Percentiles rank a stretch among this genome's conserved stretches.
These are phyloP conservation scores for Sacculina carcini DNA, from an alignment of 2,888 invertebrate species.

Conservation along the genomic window DNA sequence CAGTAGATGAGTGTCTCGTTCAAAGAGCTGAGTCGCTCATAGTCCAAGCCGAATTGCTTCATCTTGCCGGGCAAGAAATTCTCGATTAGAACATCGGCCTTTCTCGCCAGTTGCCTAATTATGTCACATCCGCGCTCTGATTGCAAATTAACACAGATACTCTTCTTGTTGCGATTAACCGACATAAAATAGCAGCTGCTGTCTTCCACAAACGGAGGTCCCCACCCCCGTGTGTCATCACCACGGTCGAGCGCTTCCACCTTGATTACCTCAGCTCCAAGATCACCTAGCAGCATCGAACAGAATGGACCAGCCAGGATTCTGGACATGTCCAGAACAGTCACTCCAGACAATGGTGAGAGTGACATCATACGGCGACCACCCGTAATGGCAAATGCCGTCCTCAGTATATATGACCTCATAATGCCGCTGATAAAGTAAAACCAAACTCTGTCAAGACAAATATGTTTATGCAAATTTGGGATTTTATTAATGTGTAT, in stretches of 20 bases:
- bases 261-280: slow-evolving; percentile 51
- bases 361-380: too few relatives aligned
- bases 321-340: slow-evolving; percentile 15
- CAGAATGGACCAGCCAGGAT: slow-evolving; percentile 27
- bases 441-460: too few relatives aligned
- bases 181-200: slow-evolving; percentile 51
- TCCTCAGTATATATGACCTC: too few relatives aligned
- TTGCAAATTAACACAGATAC: slow-evolving; percentile 63
- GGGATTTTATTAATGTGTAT: too few relatives aligned
- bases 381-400: too few relatives aligned
- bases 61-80: slow-evolving; percentile 83
- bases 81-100: slow-evolving; percentile 65
- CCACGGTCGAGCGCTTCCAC: slow-evolving; percentile 56
- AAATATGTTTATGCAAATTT: too few relatives aligned
- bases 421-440: too few relatives aligned
- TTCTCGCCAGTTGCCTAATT: slow-evolving; percentile 13
- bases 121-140: slow-evolving; percentile 32
- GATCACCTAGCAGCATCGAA: slow-evolving; percentile 26
- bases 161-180: slow-evolving; percentile 84
- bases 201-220: slow-evolving; percentile 50
- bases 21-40: slow-evolving; percentile 34
- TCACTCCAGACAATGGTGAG: slow-evolving; percentile 12
- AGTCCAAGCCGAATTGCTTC: slow-evolving; percentile 46
- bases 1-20: slow-evolving; percentile 69
- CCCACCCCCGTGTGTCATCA: slow-evolving; percentile 78